phyloP scores from a whole-genome alignment of 37 sponge, comb jelly and placozoan species.

The Corticium candelabrum region DNA sequence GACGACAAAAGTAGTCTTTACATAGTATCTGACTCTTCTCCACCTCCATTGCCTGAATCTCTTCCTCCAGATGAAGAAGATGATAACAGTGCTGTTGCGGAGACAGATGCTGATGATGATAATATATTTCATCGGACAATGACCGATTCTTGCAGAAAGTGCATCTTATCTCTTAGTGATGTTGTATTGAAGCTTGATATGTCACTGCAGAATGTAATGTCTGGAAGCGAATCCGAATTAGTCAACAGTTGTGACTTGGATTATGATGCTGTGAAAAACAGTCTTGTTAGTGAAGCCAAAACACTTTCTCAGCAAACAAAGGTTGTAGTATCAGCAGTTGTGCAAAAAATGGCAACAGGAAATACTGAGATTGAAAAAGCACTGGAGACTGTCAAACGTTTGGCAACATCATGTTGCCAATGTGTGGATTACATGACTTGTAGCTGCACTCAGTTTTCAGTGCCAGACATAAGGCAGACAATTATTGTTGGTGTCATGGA shows the following conservation, averaged over 20 bases:
- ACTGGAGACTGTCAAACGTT: not conserved
- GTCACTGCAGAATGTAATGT: not conserved
- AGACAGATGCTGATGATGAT: too few relatives aligned
- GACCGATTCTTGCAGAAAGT: not conserved
- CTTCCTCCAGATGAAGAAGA: not conserved
- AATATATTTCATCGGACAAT: too few relatives aligned
- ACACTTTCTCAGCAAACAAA: not conserved
- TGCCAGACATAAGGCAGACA: not conserved
- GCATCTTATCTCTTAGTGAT: not conserved
- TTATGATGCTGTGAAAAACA: not conserved
- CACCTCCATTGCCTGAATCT: not conserved
- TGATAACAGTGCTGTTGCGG: not conserved
- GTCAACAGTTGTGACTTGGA: not conserved
- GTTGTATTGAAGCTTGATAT: not conserved
- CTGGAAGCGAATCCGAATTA: not conserved
- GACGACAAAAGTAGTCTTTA: too few relatives aligned
- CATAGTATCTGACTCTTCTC: too few relatives aligned
- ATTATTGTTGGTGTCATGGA: not conserved
- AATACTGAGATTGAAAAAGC: not conserved
- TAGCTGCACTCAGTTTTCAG: not conserved
- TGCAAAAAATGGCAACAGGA: not conserved
- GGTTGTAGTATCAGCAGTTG: not conserved
- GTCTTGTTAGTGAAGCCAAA: not conserved
- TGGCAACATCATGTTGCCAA: not conserved
- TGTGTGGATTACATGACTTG: not conserved